Evolutionary conservation across 2,113 vertebrate species (phyloP).

Genomic region (Manacus vitellinus): DNA sequence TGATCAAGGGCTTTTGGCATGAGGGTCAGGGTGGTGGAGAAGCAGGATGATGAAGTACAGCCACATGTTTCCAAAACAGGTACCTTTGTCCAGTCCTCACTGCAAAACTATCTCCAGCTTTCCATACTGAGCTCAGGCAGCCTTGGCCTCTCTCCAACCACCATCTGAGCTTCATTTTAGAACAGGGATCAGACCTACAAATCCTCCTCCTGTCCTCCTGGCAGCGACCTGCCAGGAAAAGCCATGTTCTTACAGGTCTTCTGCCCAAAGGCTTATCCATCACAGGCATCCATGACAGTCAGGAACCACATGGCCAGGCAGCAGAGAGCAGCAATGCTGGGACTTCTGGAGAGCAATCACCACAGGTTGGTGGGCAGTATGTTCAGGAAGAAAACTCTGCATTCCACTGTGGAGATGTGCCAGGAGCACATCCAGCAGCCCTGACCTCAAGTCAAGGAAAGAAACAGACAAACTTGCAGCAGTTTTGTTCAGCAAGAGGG

Average conservation of each 20-base stretch:
- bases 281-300: not conserved
- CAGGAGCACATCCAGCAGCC: not conserved
- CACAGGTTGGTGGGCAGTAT: too few species aligned
- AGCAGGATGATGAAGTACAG: not conserved
- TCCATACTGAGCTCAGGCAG: not conserved
- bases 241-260: not conserved
- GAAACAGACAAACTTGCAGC: not conserved
- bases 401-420: not conserved
- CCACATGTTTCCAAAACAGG: not conserved
- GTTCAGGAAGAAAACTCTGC: not conserved
- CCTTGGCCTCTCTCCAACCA: not conserved
- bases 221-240: not conserved
- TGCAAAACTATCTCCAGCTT: not conserved
- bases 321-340: not conserved
- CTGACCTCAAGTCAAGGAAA: not conserved
- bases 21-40: not conserved
- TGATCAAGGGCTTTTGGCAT: not conserved
- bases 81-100: not conserved
- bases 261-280: not conserved
- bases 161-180: not conserved
- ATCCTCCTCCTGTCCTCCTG: not conserved
- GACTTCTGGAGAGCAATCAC: not conserved
- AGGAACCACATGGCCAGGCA: not conserved
- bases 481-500: not conserved
- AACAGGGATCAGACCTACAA: not conserved